These are phyloP conservation scores for Morelia viridis DNA, from an alignment of 2,797 vertebrate species.

Conservation along the genomic window DNA sequence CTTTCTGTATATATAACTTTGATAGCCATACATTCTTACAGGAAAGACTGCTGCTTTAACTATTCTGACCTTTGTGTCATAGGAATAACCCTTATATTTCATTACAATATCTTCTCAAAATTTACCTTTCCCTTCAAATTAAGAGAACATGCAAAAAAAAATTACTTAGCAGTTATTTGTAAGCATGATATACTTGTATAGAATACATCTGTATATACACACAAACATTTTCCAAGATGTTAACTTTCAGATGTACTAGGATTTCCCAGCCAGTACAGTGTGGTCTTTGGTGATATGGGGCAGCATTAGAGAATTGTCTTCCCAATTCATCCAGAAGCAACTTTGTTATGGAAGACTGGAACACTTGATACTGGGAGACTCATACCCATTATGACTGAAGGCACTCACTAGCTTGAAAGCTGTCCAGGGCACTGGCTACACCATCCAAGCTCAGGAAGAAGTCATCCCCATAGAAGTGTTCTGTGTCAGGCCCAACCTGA, in stretches of 20 bases:
- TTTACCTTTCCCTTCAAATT: too few species aligned
- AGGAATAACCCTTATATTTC: too few species aligned
- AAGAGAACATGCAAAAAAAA: not conserved
- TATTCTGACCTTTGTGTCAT: not conserved
- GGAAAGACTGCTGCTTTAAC: not conserved
- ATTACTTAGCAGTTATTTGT: not conserved
- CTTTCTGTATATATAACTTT: not conserved
- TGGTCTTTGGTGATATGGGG: not conserved
- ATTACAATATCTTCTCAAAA: too few species aligned
- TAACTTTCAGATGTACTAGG: not conserved
- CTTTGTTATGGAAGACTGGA: not conserved
- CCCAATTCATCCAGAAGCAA: not conserved
- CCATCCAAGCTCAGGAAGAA: slow-evolving; percentile 82
- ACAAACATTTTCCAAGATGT: not conserved
- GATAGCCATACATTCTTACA: not conserved
- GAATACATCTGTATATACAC: not conserved
- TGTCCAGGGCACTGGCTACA: slow-evolving; percentile 85
- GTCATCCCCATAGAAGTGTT: slow-evolving; percentile 74
- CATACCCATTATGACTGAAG: not conserved
- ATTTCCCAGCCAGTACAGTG: not conserved
- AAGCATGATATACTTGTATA: not conserved
- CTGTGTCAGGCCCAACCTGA: slow-evolving; percentile 78
- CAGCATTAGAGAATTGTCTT: not conserved
- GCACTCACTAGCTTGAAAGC: slow-evolving; percentile 83
- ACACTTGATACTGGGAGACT: not conserved